Conservation (phyloP, 2,888 invertebrate species). For the Drosophila neutralis region DNA sequence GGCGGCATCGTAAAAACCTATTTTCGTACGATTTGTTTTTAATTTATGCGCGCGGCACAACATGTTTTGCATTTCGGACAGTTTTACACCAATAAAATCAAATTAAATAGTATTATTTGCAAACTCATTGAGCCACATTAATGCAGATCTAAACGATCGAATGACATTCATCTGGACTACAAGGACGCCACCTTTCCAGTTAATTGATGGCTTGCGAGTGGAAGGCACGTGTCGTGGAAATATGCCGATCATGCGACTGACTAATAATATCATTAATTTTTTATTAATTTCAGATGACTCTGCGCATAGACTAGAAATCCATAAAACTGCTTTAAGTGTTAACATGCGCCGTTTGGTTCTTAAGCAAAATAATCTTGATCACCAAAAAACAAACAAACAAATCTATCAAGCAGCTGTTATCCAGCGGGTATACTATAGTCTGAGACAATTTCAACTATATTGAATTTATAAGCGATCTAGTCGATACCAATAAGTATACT, state of each 20-base stretch:
- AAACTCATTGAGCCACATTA: conserved; percentile 58
- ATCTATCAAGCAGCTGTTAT: conserved; percentile 1
- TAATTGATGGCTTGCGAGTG: conserved; percentile 5
- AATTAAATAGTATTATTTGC: conserved; percentile 65
- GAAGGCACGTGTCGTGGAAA: conserved; percentile 47
- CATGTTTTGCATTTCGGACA: conserved; percentile 64
- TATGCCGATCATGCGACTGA: conserved; percentile 32
- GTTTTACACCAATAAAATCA: conserved; percentile 69
- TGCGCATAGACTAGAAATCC: conserved; percentile 35
- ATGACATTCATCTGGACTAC: conserved; percentile 41
- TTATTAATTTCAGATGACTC: conserved; percentile 29
- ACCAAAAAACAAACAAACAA: conserved; percentile 14
- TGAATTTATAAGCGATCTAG: neutral
- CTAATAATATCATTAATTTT: conserved; percentile 26
- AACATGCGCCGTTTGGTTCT: conserved; percentile 60
- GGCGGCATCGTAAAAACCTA: conserved; percentile 73
- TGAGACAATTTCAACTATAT: neutral
- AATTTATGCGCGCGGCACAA: conserved; percentile 77
- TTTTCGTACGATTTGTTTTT: conserved; percentile 65
- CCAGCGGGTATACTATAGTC: conserved; percentile 4
- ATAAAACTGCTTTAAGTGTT: conserved; percentile 65
- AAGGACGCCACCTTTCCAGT: conserved; percentile 9
- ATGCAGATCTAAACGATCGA: conserved; percentile 20
- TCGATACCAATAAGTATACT: neutral
- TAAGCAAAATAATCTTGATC: conserved; percentile 22